These are phyloP conservation scores for Piliocolobus tephrosceles DNA, from an alignment of 2,113 vertebrate genomes.

Conservation along the genomic window DNA sequence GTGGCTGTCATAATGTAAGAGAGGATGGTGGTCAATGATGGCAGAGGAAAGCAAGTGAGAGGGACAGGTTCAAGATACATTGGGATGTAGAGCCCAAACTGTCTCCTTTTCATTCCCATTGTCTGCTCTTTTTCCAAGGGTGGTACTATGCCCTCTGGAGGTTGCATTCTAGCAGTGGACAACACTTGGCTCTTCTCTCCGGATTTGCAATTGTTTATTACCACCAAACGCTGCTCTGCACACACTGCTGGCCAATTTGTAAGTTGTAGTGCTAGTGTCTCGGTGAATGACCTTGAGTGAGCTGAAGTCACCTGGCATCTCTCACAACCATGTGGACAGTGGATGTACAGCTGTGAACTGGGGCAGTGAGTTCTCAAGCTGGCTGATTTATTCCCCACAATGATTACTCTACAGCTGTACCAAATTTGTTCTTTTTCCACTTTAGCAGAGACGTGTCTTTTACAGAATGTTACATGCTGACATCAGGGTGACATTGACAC, in stretches of 20 bases:
- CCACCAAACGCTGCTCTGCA: not conserved
- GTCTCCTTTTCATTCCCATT: not conserved
- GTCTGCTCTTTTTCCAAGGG: not conserved
- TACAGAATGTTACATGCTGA: not conserved
- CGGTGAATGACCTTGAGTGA: not conserved
- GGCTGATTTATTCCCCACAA: not conserved
- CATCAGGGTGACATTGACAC: constrained; percentile 25
- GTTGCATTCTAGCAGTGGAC: too few relatives aligned
- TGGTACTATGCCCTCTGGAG: not conserved
- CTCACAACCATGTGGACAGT: not conserved
- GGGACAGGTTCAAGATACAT: not conserved
- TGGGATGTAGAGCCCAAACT: not conserved
- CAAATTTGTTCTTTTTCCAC: constrained; percentile 36
- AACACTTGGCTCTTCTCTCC: not conserved
- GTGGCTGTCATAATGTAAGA: not conserved
- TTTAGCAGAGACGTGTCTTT: constrained; percentile 6
- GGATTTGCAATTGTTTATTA: not conserved
- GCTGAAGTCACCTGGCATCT: not conserved
- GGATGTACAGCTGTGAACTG: not conserved
- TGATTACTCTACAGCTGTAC: not conserved
- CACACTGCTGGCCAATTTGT: fast-evolving
- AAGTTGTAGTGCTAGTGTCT: fast-evolving
- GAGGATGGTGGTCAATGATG: not conserved
- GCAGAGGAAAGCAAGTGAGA: not conserved
- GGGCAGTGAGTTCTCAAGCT: not conserved